phyloP scores from a whole-genome alignment of 2,113 vertebrate species.

The Condylura cristata region DNA sequence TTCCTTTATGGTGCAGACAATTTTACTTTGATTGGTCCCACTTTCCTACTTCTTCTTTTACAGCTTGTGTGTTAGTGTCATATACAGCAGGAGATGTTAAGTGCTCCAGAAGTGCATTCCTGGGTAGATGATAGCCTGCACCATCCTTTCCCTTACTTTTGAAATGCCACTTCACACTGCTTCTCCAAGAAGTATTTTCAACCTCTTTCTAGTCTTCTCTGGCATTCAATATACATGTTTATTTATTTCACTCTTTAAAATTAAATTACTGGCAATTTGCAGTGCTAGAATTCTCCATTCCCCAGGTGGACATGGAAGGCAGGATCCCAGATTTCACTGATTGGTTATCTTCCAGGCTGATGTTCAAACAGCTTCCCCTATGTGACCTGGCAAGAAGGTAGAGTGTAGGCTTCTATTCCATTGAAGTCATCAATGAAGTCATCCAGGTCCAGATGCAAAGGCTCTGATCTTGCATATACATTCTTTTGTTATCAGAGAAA shows the following conservation, averaged over 20 bases:
- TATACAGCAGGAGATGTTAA: not conserved
- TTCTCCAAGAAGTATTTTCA: not conserved
- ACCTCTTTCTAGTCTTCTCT: not conserved
- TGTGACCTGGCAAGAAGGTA: not conserved
- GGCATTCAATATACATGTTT: not conserved
- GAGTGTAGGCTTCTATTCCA: not conserved
- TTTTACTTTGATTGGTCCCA: not conserved
- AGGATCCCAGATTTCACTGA: not conserved
- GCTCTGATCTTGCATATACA: not conserved
- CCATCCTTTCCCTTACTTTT: not conserved
- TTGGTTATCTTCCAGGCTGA: not conserved
- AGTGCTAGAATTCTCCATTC: not conserved
- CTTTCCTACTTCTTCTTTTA: not conserved
- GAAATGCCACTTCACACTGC: not conserved
- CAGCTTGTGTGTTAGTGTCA: not conserved
- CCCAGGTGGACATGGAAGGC: not conserved
- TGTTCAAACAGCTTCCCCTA: not conserved
- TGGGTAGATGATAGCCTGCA: not conserved
- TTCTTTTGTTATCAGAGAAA: not conserved
- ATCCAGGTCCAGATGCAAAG: not conserved
- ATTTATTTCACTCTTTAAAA: not conserved
- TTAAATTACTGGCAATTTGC: not conserved
- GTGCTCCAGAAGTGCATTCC: not conserved
- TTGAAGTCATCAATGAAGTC: not conserved
- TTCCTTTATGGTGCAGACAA: not conserved